Evolutionary conservation across 2,888 invertebrate species (phyloP).

Genomic region (Caenorhabditis imperialis): DNA sequence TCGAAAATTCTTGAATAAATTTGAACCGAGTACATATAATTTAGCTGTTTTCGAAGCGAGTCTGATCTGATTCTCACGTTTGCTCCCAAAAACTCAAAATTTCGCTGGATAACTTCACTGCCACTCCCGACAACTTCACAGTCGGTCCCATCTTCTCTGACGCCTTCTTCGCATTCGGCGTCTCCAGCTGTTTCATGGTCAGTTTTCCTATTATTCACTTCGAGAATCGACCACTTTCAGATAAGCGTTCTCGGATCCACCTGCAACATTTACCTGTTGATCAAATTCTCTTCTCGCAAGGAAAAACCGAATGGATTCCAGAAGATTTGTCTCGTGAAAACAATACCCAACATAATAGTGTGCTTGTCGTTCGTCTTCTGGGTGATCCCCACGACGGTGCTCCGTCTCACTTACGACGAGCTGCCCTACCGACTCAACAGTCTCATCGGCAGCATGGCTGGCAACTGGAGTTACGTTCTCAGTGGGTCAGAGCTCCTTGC

Average conservation of each 20-base stretch:
- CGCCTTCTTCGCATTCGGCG: no score
- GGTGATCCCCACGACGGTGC: slow-evolving; percentile 28
- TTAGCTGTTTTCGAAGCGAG: no score
- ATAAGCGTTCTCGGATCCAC: slow-evolving; percentile 8
- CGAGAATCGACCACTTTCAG: no score
- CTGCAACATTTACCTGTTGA: slow-evolving; percentile 14
- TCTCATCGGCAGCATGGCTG: slow-evolving; percentile 2
- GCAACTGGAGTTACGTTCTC: slow-evolving; percentile 14
- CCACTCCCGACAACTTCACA: no score
- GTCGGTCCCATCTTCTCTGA: no score
- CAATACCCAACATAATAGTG: slow-evolving; percentile 13
- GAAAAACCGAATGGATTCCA: slow-evolving; percentile 18
- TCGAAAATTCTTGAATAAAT: no score
- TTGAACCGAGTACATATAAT: no score
- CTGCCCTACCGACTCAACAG: neutral
- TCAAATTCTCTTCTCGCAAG: slow-evolving; percentile 1
- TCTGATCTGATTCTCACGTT: no score
- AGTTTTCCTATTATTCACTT: no score
- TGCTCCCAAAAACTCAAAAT: no score
- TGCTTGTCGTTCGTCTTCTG: slow-evolving; percentile 29
- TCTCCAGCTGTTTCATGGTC: no score
- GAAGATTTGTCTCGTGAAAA: slow-evolving; percentile 24
- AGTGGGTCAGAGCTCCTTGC: slow-evolving; percentile 1
- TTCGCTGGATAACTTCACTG: no score
- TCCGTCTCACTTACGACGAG: slow-evolving; percentile 3